Percentiles rank a stretch among this genome's conserved stretches.
These are phyloP conservation scores for Notodonta ziczac DNA, from an alignment of 2,888 invertebrate species.

Conservation along the genomic window DNA sequence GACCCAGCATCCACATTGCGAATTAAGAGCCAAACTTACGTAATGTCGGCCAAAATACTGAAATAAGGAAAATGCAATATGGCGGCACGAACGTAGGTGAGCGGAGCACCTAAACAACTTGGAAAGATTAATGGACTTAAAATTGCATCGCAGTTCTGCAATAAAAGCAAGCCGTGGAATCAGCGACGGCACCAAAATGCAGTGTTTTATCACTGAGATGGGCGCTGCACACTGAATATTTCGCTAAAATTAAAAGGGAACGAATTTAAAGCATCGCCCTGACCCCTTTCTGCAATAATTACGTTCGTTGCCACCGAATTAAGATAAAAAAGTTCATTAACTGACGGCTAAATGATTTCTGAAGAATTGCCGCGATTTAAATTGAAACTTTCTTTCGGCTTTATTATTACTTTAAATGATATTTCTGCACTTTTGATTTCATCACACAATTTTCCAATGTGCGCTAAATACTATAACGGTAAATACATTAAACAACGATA, in stretches of 20 bases:
- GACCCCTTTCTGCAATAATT: constrained; percentile 29
- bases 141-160: constrained; percentile 79
- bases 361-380: constrained; percentile 19
- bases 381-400: constrained; percentile 17
- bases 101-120: constrained; percentile 64
- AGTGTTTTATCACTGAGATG: constrained; percentile 68
- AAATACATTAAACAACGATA: too few species aligned
- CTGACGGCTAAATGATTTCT: constrained; percentile 22
- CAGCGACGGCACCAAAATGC: constrained; percentile 53
- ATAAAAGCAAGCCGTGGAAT: constrained; percentile 70
- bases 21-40: constrained; percentile 25
- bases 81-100: constrained; percentile 43
- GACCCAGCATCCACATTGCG: constrained; percentile 19
- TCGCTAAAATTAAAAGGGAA: constrained; percentile 57
- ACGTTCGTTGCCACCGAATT: constrained; percentile 11
- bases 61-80: constrained; percentile 40
- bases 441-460: too few species aligned
- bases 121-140: constrained; percentile 79
- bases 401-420: constrained; percentile 18
- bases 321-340: constrained; percentile 4
- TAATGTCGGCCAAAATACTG: constrained; percentile 23
- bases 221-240: constrained; percentile 41
- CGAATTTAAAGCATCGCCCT: constrained; percentile 45
- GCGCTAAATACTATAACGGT: too few species aligned
- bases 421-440: too few species aligned